Base-by-base conservation (phyloP, 2,888 invertebrate genomes). In the Lasioglossum malachurum region DNA sequence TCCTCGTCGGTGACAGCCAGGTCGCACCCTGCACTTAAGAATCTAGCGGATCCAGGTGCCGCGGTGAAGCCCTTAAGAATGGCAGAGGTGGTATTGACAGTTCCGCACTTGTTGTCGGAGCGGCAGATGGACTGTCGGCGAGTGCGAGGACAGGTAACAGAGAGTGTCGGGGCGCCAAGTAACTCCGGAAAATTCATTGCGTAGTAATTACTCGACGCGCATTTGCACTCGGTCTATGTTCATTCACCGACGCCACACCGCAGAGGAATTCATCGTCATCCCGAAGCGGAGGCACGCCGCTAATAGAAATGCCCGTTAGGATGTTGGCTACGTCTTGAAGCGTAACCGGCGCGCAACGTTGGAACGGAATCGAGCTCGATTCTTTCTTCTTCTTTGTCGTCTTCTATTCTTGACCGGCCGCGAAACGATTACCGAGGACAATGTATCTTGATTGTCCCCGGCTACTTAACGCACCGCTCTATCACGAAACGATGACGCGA, bases 261-360 rank as follows among this genome's bases (percentile, higher is more conserved):
- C 60, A 27, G 60, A 53, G 80, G 84, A 86, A 78, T 86, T 78
- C 81, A 80, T 86, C 81, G 78, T 80, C 73, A 67, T 38, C 74
- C 46, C 75, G 73, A 60, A 53, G 73, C 53, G 31, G 49, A 69
- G 60, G 73, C 77, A 67, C 38, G 74, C 69, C 75, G 78, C 79
- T 77, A 82, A 87, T 82, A 75, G 82, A 74, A 82, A 86, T 41
- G 86, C 81, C 87, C 86, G 87, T 87, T 87, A 87, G 86, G 78
- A 87, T 79, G 78, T 86, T 80, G 64, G 86, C 44, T 14, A 85
- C 75, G 76, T 80, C 64, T 75, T 35, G 79, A 84, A 77, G 81
- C 86, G 85, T 80, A 80, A 80, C 80, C 76, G n/a, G 74, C 74
- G 77, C 23, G 71, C 75, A 84, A 82, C 84, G 69, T 60, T 85